Base-by-base conservation (phyloP, 64 coral and sea anemone genomes). In the Hydrozoanthus tunicans region DNA sequence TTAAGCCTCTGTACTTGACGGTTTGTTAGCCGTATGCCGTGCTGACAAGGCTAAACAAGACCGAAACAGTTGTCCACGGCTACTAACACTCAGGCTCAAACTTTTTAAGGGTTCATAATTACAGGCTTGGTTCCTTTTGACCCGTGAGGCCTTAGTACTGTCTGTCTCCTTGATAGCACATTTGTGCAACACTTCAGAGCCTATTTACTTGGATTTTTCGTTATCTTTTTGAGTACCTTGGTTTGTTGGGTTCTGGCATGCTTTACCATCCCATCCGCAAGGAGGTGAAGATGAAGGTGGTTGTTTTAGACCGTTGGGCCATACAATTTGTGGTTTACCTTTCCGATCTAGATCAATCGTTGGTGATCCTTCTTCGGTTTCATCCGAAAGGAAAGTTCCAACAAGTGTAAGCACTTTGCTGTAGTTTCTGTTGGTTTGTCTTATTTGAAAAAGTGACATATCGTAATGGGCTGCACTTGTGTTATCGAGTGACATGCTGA, bases 371-470 rank as follows among this genome's bases (percentile, higher is more conserved):
- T 51, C 13, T 62, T 14, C 25, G 6, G 14, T 9, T n/a, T 20
- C 24, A 9, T 26, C 24, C n/a, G 61, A 24, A 5, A 24, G 24
- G 58, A 81, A 81, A 59, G 58, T 81, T 2, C 79, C 79, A 81
- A 81, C 58, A 4, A 25, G 23, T 10, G 12, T 13, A 13, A 81
- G 32, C 79, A 81, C 26, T 81, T 51, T 15, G 26, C 79, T 81
- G 59, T 32, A 43, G 58, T 81, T 63, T 64, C 32, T 43, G 0
- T 13, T 81, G 13, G 57, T 62, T 25, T 81, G 2, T 11, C 9
- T 59, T 11, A 81, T 15, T 81, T 62, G 79, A 63, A 32, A 63
- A 63, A 81, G 79, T 64, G n/a, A 62, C 14, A 81, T n/a, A 9
- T 81, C 63, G 79, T 62, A 32, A 26, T 62, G 12, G 7, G 59